These are phyloP conservation scores for Villa cingulata DNA, from an alignment of 2,888 invertebrate genomes.

Conservation along the genomic window DNA sequence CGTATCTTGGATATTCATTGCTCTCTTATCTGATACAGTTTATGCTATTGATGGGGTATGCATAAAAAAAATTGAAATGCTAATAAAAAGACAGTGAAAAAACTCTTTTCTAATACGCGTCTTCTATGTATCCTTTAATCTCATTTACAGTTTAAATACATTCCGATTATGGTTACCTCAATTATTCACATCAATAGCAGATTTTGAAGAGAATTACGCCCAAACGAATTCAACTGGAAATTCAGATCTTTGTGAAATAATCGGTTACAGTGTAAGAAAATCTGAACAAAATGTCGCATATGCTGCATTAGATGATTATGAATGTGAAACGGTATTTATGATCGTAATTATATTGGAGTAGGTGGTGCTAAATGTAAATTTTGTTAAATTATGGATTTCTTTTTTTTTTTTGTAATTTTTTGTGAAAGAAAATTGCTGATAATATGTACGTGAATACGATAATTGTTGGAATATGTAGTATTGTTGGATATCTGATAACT, in stretches of 20 bases:
- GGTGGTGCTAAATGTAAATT: no score
- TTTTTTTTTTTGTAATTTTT: slow-evolving; percentile 2
- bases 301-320: slow-evolving; percentile 16
- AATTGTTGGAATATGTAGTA: slow-evolving; percentile 47
- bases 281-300: slow-evolving; percentile 18
- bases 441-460: slow-evolving; percentile 56
- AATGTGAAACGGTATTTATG: slow-evolving; percentile 29
- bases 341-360: background rate
- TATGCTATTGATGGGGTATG: slow-evolving; percentile 52
- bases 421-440: slow-evolving; percentile 39
- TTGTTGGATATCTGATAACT: slow-evolving; percentile 49
- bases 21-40: slow-evolving; percentile 52
- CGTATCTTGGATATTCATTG: slow-evolving; percentile 45
- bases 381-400: no score
- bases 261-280: slow-evolving; percentile 29
- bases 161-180: slow-evolving; percentile 78
- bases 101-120: no score
- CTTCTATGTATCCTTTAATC: no score
- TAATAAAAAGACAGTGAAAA: no score
- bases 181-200: slow-evolving; percentile 57
- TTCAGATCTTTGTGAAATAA: slow-evolving; percentile 28
- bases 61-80: background rate
- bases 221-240: slow-evolving; percentile 9
- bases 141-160: slow-evolving; percentile 55
- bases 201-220: slow-evolving; percentile 33